Percentiles rank a stretch among this genome's conserved stretches.
Conservation (phyloP, 2,888 invertebrate species). For the Pseudoips prasinana region DNA sequence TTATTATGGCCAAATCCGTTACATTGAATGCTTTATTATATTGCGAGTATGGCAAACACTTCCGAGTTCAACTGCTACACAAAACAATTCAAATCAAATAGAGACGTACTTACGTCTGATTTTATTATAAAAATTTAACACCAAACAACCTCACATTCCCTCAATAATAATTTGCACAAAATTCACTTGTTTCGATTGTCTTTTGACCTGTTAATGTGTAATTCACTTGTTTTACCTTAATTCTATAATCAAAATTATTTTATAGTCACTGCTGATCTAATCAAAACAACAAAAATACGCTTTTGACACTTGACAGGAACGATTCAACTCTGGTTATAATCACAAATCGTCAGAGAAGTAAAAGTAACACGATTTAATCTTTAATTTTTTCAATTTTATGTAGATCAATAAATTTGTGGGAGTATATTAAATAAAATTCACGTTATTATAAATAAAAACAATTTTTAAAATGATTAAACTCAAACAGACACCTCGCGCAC, state of each 20-base stretch:
- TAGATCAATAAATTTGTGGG: too few species aligned
- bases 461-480: constrained; percentile 11
- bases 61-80: constrained; percentile 24
- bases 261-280: constrained; percentile 15
- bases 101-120: constrained; percentile 7
- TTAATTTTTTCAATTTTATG: too few species aligned
- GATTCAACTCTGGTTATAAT: constrained; percentile 18
- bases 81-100: constrained; percentile 9
- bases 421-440: constrained; percentile 3
- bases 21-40: too few species aligned
- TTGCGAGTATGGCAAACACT: constrained; percentile 21
- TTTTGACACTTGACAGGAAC: constrained; percentile 29
- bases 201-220: neutral
- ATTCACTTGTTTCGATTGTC: constrained; percentile 6
- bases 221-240: constrained; percentile 3
- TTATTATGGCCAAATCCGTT: too few species aligned
- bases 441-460: constrained; percentile 9
- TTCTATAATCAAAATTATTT: constrained; percentile 12
- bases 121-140: constrained; percentile 5
- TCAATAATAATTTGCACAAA: constrained; percentile 7
- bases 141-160: constrained; percentile 1
- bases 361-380: constrained; percentile 18
- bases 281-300: constrained; percentile 35
- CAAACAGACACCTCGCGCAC: constrained; percentile 4
- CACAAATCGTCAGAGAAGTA: constrained; percentile 26